A percentile compares a stretch with the other conserved stretches of the same genome.
Evolutionary conservation across 2,888 invertebrate genomes (phyloP).

Genomic region (Morpho achilles): DNA sequence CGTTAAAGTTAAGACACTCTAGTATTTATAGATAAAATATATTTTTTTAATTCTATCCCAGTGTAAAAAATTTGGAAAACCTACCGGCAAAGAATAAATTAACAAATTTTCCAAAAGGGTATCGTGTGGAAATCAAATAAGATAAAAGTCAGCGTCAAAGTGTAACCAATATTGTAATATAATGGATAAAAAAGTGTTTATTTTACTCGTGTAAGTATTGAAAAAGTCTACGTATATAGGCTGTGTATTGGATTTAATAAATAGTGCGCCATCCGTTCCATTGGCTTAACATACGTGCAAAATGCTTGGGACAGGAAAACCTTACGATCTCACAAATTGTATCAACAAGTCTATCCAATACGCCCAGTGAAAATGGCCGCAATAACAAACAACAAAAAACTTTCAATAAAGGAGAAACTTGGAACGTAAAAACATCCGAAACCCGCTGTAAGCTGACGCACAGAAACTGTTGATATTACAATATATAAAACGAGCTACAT

Average conservation of each 20-base stretch:
- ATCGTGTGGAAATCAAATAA: too few species aligned
- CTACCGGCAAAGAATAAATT: too few species aligned
- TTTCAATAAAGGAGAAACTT: constrained; percentile 41
- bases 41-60: too few species aligned
- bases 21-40: too few species aligned
- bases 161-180: too few species aligned
- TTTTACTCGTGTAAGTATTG: too few species aligned
- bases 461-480: constrained; percentile 39
- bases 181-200: too few species aligned
- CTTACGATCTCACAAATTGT: constrained; percentile 27
- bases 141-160: too few species aligned
- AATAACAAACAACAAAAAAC: constrained; percentile 31
- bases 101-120: too few species aligned
- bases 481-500: constrained; percentile 42
- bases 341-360: constrained; percentile 22
- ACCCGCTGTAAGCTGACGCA: constrained; percentile 29
- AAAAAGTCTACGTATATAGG: too few species aligned
- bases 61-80: too few species aligned
- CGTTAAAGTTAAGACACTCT: too few species aligned
- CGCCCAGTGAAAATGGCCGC: constrained; percentile 20
- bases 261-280: constrained; percentile 4
- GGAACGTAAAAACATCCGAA: constrained; percentile 39
- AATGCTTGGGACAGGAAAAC: constrained; percentile 18
- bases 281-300: constrained; percentile 18
- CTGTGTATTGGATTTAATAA: neutral